Evolutionary conservation across 2,797 vertebrate genomes (phyloP).

Genomic region (Protosalanx chinensis): DNA sequence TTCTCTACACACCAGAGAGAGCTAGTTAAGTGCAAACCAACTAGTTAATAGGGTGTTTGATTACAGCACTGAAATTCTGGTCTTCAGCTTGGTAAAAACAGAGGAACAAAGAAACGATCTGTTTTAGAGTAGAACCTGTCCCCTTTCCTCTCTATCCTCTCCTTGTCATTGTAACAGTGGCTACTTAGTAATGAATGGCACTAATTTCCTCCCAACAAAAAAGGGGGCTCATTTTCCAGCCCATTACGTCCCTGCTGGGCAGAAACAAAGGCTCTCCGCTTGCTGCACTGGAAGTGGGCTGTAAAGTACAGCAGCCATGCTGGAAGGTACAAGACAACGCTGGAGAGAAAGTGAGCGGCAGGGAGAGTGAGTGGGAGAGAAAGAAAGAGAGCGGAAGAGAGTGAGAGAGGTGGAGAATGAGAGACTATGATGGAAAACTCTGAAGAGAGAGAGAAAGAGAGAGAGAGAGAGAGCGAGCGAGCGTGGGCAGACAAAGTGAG

Average conservation of each 20-base stretch:
- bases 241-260: constrained; percentile 61
- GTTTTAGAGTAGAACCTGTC: not conserved
- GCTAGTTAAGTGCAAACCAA: not conserved
- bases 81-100: not conserved
- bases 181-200: constrained; percentile 68
- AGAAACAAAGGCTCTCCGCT: constrained; percentile 55
- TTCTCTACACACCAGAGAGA: not conserved
- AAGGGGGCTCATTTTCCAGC: constrained; percentile 66
- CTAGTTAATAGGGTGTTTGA: constrained; percentile 10
- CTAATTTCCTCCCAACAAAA: constrained; percentile 59
- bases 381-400: not conserved
- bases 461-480: not conserved
- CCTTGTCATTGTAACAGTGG: constrained; percentile 37
- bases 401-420: not conserved
- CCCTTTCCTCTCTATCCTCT: constrained; percentile 2
- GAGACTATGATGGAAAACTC: not conserved
- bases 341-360: not conserved
- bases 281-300: constrained; percentile 44
- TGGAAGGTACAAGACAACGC: constrained; percentile 32
- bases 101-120: not conserved
- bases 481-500: not conserved
- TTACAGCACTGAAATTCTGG: constrained; percentile 22
- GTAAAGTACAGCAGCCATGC: constrained; percentile 48
- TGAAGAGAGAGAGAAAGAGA: constrained; percentile 6
- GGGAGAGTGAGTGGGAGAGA: constrained; percentile 16